Evolutionary conservation across 2,113 vertebrate species (phyloP).

Genomic region (Myocastor coypus): DNA sequence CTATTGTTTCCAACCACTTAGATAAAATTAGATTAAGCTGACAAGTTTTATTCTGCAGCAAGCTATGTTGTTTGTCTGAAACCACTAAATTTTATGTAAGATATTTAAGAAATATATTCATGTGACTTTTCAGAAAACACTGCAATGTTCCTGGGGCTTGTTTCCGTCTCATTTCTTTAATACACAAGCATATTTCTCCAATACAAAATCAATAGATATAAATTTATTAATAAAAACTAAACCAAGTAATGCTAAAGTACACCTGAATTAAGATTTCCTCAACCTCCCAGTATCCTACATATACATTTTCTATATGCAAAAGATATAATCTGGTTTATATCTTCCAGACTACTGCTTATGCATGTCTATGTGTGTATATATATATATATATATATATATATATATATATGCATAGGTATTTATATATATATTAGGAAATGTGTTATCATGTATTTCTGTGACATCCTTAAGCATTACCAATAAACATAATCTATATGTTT

Average conservation of each 20-base stretch:
- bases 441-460: neutral
- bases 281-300: neutral
- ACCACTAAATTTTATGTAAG: conserved; percentile 37
- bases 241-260: conserved; percentile 35
- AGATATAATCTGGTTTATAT: conserved; percentile 25
- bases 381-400: neutral
- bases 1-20: conserved; percentile 37
- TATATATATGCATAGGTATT: neutral
- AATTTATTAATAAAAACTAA: conserved; percentile 51
- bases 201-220: conserved; percentile 40
- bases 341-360: conserved; percentile 19
- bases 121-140: neutral
- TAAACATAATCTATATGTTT: neutral
- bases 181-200: neutral
- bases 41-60: conserved; percentile 27
- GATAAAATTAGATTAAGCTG: conserved; percentile 37
- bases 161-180: conserved; percentile 31
- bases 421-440: neutral
- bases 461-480: neutral
- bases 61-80: conserved; percentile 17
- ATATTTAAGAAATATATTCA: conserved; percentile 8
- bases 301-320: conserved; percentile 31
- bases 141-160: conserved; percentile 41
- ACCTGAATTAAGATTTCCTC: conserved; percentile 21
- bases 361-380: neutral